Base-by-base conservation (phyloP, 2,113 vertebrate species). In the Trichomycterus rosablanca region DNA sequence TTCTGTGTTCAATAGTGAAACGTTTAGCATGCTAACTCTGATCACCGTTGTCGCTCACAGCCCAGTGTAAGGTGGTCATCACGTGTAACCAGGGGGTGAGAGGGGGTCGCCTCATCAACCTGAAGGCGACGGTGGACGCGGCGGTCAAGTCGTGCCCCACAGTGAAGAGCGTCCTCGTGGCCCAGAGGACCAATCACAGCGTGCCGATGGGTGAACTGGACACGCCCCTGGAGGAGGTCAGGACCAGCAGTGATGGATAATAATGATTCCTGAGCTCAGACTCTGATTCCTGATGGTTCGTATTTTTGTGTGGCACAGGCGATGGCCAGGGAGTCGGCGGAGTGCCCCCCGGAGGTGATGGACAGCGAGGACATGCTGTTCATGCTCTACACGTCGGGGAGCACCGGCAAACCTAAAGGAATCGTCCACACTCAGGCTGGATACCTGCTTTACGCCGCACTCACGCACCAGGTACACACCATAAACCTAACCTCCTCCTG, bases 381-480 rank as follows among this genome's bases (percentile, higher is more conserved):
- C 62, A 81, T 94, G 81, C 82, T 96, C 12, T 95, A 95, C 11
- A 96, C 94, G 0, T 95, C 93, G 0, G 92, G 93, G 28, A 96
- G 93, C 70, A 97, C 94, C 0, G 94, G 93, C 7, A 84, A 83
- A 42, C 93, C 93, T 59, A 96, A 97, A 78, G 94, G 94, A 14
- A 73, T 97, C 0, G 83, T 97, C 26, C 93, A 95, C 75, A 91
- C 88, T 0, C 94, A 95, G 81, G 93, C 94, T 0, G 93, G 93
- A 19, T 96, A 95, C 74, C 84, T 96, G 75, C 87, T 97, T 1
- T 96, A 92, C 0, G 49, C 89, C 0, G 83, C 93, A 0, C 1
- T 92, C 66, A 94, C 92, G 0, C 93, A 95, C 75, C 90, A 92
- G 93, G 93, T 95, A n/a, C 42, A 9, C 10, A 5, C 18, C 16